Percentiles rank a stretch among this genome's conserved stretches.
Conservation (phyloP, 2,888 invertebrate genomes). For the Archips xylosteana region DNA sequence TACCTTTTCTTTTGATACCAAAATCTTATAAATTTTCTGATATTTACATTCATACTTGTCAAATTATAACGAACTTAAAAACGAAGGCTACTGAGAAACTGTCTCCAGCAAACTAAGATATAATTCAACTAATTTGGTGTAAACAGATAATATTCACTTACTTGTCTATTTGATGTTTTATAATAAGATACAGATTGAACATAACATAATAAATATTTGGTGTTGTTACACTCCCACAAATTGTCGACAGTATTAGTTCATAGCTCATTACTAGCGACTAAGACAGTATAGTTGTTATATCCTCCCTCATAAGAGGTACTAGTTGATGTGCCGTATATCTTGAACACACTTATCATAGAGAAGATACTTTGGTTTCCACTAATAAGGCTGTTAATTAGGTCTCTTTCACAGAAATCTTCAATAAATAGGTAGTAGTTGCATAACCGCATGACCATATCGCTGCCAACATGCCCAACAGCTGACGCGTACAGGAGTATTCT, state of each 20-base stretch:
- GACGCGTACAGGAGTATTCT: too few relatives aligned
- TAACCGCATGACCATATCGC: too few relatives aligned
- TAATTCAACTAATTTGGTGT: background rate
- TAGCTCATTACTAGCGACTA: too few relatives aligned
- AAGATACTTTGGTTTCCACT: too few relatives aligned
- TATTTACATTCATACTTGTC: background rate
- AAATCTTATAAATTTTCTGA: too few relatives aligned
- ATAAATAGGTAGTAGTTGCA: too few relatives aligned
- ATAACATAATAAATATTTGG: background rate
- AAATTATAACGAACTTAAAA: background rate
- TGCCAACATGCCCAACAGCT: too few relatives aligned
- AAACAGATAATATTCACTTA: background rate
- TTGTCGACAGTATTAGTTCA: background rate
- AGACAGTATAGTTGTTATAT: background rate
- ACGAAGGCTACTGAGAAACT: background rate
- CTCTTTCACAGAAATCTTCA: background rate
- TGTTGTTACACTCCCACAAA: background rate
- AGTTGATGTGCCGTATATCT: background rate
- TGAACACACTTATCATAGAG: too few relatives aligned
- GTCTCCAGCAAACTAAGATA: background rate
- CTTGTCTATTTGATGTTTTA: background rate
- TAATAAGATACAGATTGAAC: background rate
- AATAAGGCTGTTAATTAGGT: background rate
- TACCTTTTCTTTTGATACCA: too few relatives aligned
- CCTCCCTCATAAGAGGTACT: background rate